phyloP scores from a whole-genome alignment of 2,888 invertebrate genomes.

The Sphinx pinastri region DNA sequence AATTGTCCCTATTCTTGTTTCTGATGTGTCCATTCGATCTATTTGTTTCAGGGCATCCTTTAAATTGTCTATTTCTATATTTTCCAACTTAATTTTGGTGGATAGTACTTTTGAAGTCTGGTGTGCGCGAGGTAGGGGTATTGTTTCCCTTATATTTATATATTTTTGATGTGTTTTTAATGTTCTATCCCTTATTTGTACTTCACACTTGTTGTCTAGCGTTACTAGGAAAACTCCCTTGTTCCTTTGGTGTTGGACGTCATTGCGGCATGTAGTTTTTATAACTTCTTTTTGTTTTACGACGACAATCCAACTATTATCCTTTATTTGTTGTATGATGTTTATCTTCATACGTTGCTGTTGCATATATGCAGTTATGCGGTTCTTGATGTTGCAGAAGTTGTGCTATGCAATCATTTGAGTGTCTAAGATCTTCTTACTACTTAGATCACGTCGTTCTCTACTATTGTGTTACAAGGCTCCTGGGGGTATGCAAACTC shows the following conservation, averaged over 20 bases:
- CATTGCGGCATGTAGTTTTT: conserved; percentile 38
- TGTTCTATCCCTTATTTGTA: conserved; percentile 33
- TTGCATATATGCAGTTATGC: conserved; percentile 38
- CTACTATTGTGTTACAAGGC: conserved; percentile 34
- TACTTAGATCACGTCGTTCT: conserved; percentile 36
- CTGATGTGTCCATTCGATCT: too few species aligned
- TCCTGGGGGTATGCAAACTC: conserved; percentile 44
- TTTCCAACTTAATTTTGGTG: conserved; percentile 32
- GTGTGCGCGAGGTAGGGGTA: conserved; percentile 37
- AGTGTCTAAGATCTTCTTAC: conserved; percentile 30
- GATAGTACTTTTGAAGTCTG: conserved; percentile 29
- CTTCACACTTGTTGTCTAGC: conserved; percentile 35
- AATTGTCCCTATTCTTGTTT: too few species aligned
- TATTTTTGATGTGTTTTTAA: conserved; percentile 35
- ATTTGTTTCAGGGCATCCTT: too few species aligned
- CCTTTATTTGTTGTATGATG: conserved; percentile 41
- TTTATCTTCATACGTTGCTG: conserved; percentile 34
- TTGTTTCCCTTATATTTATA: conserved; percentile 34
- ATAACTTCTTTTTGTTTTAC: conserved; percentile 41
- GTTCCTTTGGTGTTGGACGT: conserved; percentile 38
- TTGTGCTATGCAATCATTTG: conserved; percentile 40
- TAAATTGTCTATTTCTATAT: conserved; percentile 31
- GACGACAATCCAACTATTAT: conserved; percentile 42
- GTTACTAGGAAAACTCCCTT: conserved; percentile 38
- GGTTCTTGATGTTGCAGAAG: conserved; percentile 41